Evolutionary conservation across 2,113 vertebrate genomes (phyloP).

Genomic region (Nymphicus hollandicus): DNA sequence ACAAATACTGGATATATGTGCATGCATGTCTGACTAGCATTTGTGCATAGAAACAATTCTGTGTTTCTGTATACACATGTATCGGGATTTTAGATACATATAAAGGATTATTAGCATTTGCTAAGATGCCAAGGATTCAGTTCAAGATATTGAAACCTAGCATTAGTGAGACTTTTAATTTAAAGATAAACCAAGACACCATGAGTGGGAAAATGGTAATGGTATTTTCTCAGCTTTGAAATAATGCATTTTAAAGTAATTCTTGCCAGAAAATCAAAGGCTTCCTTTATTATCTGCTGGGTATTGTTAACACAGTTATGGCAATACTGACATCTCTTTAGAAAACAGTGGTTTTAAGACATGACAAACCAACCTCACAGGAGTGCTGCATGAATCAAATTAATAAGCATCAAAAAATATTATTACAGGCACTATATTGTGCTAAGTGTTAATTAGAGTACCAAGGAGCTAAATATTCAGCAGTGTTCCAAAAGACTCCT

Average conservation of each 20-base stretch:
- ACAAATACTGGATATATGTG: not conserved
- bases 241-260: not conserved
- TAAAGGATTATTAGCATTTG: not conserved
- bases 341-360: slow-evolving; percentile 12
- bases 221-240: not conserved
- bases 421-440: slow-evolving; percentile 31
- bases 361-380: slow-evolving; percentile 17
- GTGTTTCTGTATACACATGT: not conserved
- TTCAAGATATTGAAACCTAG: not conserved
- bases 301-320: not conserved
- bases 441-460: slow-evolving; percentile 30
- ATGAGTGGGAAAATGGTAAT: not conserved
- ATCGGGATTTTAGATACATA: not conserved
- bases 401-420: not conserved
- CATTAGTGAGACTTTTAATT: not conserved
- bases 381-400: slow-evolving; percentile 31
- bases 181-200: not conserved
- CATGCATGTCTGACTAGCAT: not conserved
- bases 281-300: slow-evolving; percentile 35
- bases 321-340: not conserved
- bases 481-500: not conserved
- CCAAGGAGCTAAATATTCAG: not conserved
- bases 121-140: not conserved
- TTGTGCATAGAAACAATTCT: not conserved
- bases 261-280: not conserved